phyloP scores from a whole-genome alignment of 2,888 invertebrate species.

The Petrolisthes cinctipes region DNA sequence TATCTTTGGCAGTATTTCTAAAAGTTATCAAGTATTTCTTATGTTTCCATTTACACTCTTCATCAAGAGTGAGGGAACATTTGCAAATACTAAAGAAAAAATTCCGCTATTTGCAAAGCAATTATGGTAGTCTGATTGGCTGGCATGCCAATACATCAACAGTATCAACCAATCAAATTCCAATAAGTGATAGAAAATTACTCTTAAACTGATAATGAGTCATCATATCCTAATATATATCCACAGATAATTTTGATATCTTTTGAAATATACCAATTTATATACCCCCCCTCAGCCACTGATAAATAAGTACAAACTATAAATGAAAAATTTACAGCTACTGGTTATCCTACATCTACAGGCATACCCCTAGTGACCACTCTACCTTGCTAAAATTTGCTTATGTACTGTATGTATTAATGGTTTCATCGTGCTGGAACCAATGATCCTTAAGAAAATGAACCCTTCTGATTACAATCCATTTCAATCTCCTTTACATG shows the following conservation, averaged over 20 bases:
- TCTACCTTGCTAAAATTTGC: not conserved
- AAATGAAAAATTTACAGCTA: not conserved
- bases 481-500: not conserved
- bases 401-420: not conserved
- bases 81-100: not conserved
- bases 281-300: not conserved
- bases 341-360: not conserved
- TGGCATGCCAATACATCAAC: too few relatives aligned
- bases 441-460: not conserved
- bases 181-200: too few relatives aligned
- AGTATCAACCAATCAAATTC: too few relatives aligned
- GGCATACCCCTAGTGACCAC: not conserved
- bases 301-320: not conserved
- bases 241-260: not conserved
- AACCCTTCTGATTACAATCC: not conserved
- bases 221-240: not conserved
- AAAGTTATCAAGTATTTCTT: slow-evolving; percentile 7
- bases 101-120: too few relatives aligned
- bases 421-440: not conserved
- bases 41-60: not conserved
- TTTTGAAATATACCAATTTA: not conserved
- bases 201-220: not conserved
- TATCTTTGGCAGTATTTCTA: slow-evolving; percentile 17
- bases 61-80: not conserved
- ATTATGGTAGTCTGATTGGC: too few relatives aligned